Evolutionary conservation across 2,113 vertebrate species (phyloP).

Genomic region (Rynchops niger): DNA sequence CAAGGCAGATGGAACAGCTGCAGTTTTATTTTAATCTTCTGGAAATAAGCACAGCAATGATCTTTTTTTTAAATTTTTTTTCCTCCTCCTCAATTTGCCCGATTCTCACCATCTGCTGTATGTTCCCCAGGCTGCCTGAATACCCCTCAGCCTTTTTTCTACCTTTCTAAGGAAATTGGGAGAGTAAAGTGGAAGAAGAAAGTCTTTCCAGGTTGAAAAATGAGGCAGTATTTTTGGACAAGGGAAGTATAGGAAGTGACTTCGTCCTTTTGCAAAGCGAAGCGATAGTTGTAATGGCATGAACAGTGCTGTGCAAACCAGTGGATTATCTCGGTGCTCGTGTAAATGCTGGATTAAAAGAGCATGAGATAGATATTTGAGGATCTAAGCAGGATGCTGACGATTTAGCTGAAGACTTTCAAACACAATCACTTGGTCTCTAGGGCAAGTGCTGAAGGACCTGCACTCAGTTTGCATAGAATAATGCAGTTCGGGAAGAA

Average conservation of each 20-base stretch:
- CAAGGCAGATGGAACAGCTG: not conserved
- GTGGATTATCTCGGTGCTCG: not conserved
- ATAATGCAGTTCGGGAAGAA: slow-evolving; percentile 44
- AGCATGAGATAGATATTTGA: not conserved
- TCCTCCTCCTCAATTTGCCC: not conserved
- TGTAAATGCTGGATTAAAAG: not conserved
- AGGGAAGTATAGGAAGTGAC: not conserved
- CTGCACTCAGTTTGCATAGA: not conserved
- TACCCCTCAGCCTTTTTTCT: not conserved
- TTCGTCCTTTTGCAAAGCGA: not conserved
- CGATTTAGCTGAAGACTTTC: not conserved
- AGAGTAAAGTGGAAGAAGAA: not conserved
- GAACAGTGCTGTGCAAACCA: not conserved
- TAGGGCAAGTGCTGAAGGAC: not conserved
- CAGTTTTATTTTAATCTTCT: not conserved
- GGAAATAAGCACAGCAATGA: not conserved
- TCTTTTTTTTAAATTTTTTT: not conserved
- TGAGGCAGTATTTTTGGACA: not conserved
- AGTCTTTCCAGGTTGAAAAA: not conserved
- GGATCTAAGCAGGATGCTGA: not conserved
- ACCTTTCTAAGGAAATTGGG: not conserved
- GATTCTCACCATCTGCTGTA: not conserved
- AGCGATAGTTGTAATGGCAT: not conserved
- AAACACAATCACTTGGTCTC: not conserved
- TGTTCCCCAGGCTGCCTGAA: not conserved